phyloP scores from a whole-genome alignment of 92 coral and sea anemone genomes.

The Palythoa grandiflora region DNA sequence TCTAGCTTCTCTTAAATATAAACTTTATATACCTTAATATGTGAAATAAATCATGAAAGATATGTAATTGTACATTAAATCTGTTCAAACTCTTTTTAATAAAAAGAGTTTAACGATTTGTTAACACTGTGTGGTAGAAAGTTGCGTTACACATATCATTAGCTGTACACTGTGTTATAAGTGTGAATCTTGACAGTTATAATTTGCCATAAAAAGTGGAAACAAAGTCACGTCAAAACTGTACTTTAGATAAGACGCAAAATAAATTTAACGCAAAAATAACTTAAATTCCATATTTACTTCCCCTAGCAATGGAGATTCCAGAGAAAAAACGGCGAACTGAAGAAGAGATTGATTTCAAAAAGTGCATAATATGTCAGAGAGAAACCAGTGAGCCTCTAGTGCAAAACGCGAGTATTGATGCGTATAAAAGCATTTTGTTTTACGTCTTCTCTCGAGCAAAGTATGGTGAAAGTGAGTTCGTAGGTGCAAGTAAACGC shows the following conservation, averaged over 20 bases:
- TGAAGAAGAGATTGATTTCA: slow-evolving; percentile 47
- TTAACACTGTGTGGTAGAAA: slow-evolving; percentile 16
- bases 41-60: slow-evolving; percentile 28
- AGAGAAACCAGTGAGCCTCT: slow-evolving; percentile 46
- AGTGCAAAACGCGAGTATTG: slow-evolving; percentile 40
- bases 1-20: background rate
- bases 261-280: slow-evolving; percentile 29
- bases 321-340: slow-evolving; percentile 46
- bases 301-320: slow-evolving; percentile 35
- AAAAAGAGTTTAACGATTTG: slow-evolving; percentile 14
- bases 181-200: slow-evolving; percentile 22
- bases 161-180: slow-evolving; percentile 41
- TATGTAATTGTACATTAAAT: slow-evolving; percentile 30
- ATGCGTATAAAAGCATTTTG: slow-evolving; percentile 49
- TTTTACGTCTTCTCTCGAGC: slow-evolving; percentile 34
- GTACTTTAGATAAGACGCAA: slow-evolving; percentile 31
- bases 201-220: slow-evolving; percentile 25
- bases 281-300: slow-evolving; percentile 16
- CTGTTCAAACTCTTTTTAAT: slow-evolving; percentile 33
- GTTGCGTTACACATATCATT: slow-evolving; percentile 15
- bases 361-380: slow-evolving; percentile 49
- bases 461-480: slow-evolving; percentile 46
- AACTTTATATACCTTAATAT: slow-evolving; percentile 27
- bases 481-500: slow-evolving; percentile 36
- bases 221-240: slow-evolving; percentile 34